phyloP scores from a whole-genome alignment of 2,113 vertebrate species.

The Cettia cetti region DNA sequence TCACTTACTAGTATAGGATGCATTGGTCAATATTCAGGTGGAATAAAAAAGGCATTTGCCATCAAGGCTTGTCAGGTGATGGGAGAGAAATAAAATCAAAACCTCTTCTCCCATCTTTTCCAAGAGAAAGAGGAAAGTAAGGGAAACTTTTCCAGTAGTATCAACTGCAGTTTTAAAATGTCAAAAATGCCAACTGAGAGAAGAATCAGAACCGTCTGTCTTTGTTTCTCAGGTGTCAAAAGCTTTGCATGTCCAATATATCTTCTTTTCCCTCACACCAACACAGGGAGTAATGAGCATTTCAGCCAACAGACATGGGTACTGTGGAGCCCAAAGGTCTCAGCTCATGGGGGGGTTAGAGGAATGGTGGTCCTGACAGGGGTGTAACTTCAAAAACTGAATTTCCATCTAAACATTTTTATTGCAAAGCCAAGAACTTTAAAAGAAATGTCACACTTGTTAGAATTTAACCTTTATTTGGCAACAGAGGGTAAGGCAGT shows the following conservation, averaged over 20 bases:
- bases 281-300: rapidly evolving
- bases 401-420: neutral
- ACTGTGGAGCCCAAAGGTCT: neutral
- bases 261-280: neutral
- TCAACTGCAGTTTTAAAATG: neutral
- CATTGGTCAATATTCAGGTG: neutral
- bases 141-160: neutral
- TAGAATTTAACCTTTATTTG: constrained; percentile 50
- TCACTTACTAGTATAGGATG: neutral
- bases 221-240: neutral
- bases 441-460: constrained; percentile 1
- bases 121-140: neutral
- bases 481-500: neutral
- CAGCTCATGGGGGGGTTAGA: neutral
- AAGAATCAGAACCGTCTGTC: neutral
- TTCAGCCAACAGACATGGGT: neutral
- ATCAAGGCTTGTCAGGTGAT: neutral
- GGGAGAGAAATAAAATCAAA: neutral
- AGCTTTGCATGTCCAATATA: neutral
- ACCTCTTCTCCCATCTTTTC: neutral
- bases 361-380: neutral
- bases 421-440: neutral
- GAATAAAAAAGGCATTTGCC: neutral
- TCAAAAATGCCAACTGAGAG: neutral
- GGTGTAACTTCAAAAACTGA: neutral